Evolutionary conservation across 2,113 vertebrate genomes (phyloP).

Genomic region (Spizaetus ornatus): DNA sequence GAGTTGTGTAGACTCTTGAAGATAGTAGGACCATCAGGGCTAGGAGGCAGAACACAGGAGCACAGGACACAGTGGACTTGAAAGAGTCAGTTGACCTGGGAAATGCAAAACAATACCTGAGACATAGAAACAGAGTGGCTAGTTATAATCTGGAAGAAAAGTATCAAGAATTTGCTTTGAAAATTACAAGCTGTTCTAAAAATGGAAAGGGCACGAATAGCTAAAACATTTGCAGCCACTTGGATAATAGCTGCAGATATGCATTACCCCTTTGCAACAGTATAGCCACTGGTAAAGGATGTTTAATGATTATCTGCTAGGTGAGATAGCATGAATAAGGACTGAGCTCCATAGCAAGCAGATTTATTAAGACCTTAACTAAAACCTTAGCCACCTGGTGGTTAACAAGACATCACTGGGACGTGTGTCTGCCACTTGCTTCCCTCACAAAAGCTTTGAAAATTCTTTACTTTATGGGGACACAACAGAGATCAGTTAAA

Average conservation of each 20-base stretch:
- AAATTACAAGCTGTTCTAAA: neutral
- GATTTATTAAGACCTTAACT: neutral
- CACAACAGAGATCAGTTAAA: neutral
- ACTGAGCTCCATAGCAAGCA: neutral
- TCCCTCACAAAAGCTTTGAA: neutral
- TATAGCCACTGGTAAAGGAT: neutral
- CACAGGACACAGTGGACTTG: neutral
- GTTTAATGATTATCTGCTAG: neutral
- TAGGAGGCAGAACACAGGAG: neutral
- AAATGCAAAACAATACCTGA: neutral
- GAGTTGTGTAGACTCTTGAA: neutral
- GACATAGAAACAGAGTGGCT: neutral
- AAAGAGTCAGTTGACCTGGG: neutral
- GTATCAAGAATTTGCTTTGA: neutral
- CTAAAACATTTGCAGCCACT: neutral
- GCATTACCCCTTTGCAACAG: neutral
- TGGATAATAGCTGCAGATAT: neutral
- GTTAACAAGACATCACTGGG: neutral
- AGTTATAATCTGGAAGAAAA: neutral
- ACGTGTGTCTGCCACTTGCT: neutral
- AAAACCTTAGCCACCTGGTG: neutral
- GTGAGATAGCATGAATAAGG: neutral
- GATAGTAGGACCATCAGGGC: neutral
- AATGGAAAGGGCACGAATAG: neutral
- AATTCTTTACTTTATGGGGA: neutral